Conservation (phyloP, 2,888 invertebrate genomes). For the Harpagoxenus sublaevis region DNA sequence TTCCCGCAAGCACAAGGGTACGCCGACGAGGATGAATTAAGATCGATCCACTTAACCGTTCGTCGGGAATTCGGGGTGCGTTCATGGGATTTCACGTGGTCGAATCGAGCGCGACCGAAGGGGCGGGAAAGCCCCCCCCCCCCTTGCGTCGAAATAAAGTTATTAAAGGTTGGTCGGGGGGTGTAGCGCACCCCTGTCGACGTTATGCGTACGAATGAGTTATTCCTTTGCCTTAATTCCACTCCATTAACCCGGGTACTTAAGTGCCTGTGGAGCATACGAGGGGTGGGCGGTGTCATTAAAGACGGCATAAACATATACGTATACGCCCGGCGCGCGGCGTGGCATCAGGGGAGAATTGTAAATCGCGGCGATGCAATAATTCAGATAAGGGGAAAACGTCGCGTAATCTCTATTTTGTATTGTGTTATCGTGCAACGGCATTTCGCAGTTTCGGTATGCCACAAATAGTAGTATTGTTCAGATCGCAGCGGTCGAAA, state of each 20-base stretch:
- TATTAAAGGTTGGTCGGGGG: conserved; percentile 65
- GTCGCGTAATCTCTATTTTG: conserved; percentile 25
- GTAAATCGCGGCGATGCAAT: conserved; percentile 51
- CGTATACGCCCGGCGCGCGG: not conserved
- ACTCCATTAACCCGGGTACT: conserved; percentile 72
- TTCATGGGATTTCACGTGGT: conserved; percentile 68
- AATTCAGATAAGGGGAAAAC: conserved; percentile 60
- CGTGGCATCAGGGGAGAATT: not conserved
- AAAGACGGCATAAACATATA: conserved; percentile 69
- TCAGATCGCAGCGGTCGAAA: not conserved
- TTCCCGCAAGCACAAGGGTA: conserved; percentile 50
- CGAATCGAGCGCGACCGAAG: conserved; percentile 47
- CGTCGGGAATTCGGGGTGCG: conserved; percentile 75
- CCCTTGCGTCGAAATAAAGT: conserved; percentile 73
- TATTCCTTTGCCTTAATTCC: conserved; percentile 74
- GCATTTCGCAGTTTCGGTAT: conserved; percentile 9
- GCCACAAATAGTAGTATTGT: conserved; percentile 22
- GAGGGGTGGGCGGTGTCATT: conserved; percentile 64
- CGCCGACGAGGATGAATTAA: conserved; percentile 65
- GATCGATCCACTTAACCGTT: conserved; percentile 75
- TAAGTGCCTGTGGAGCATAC: conserved; percentile 70
- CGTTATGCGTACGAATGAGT: conserved; percentile 77
- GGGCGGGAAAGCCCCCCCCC: conserved; percentile 26
- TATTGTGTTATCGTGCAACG: conserved; percentile 9
- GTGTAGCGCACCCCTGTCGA: conserved; percentile 54